Conservation (phyloP, 2,797 vertebrate species). For the Tangara arthus region DNA sequence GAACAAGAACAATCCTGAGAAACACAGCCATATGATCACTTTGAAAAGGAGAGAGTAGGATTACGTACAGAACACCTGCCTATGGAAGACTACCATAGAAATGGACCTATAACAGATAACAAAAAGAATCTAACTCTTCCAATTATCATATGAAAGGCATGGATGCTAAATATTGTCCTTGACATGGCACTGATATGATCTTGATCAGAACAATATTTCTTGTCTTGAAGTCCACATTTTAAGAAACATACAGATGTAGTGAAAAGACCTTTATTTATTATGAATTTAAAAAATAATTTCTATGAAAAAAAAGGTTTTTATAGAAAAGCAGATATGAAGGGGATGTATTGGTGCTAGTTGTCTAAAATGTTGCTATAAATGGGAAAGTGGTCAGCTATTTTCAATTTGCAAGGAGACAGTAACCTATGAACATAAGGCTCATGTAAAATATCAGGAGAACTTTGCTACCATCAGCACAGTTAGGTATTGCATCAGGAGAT, state of each 20-base stretch:
- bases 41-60: neutral
- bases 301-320: neutral
- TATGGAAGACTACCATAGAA: neutral
- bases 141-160: neutral
- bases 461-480: neutral
- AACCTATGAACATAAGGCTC: neutral
- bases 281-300: neutral
- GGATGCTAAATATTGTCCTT: neutral
- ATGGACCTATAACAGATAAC: neutral
- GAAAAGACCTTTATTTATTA: neutral
- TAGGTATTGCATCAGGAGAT: neutral
- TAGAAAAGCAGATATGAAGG: neutral
- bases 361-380: neutral
- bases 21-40: neutral
- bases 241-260: neutral
- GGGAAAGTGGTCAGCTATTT: neutral
- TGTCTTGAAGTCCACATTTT: neutral
- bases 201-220: neutral
- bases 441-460: neutral
- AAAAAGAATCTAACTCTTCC: neutral
- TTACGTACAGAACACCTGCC: neutral
- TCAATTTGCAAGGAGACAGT: neutral
- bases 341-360: neutral
- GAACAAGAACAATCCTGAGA: neutral
- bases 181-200: neutral